Evolutionary conservation across 2,797 vertebrate genomes (phyloP).

Genomic region (Borostomias antarcticus): DNA sequence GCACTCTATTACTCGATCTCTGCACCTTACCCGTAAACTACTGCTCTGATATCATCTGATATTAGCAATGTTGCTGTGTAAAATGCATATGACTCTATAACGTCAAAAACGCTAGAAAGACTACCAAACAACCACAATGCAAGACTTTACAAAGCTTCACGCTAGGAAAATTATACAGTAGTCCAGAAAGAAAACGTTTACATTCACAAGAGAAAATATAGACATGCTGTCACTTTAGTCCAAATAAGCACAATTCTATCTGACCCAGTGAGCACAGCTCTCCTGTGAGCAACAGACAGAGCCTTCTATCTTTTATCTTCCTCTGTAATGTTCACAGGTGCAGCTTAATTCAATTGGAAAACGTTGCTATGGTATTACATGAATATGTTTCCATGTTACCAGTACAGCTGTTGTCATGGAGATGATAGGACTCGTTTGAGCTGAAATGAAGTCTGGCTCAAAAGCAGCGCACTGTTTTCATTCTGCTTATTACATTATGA

Average conservation of each 20-base stretch:
- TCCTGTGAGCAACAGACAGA: slow-evolving; percentile 37
- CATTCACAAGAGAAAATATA: slow-evolving; percentile 7
- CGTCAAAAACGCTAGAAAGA: neutral
- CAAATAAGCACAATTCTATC: slow-evolving; percentile 51
- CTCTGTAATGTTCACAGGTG: slow-evolving; percentile 81
- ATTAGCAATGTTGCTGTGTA: neutral
- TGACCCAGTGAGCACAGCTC: slow-evolving; percentile 48
- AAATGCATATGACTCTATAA: too few relatives aligned
- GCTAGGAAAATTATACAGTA: neutral
- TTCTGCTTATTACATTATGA: slow-evolving; percentile 70
- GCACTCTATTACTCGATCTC: neutral
- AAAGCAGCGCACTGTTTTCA: slow-evolving; percentile 63
- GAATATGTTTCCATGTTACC: slow-evolving; percentile 89
- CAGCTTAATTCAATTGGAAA: slow-evolving; percentile 82
- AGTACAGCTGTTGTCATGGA: slow-evolving; percentile 95
- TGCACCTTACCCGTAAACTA: neutral
- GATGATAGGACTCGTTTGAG: slow-evolving; percentile 86
- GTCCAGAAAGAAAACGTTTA: slow-evolving; percentile 20
- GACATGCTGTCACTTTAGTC: slow-evolving; percentile 42
- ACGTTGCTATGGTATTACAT: slow-evolving; percentile 83
- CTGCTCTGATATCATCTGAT: neutral
- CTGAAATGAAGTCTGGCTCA: slow-evolving; percentile 85
- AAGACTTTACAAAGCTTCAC: neutral
- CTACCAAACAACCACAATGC: neutral
- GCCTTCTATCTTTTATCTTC: slow-evolving; percentile 70